Percentiles rank a stretch among this genome's conserved stretches.
These are phyloP conservation scores for Subacronicta megacephala DNA, from an alignment of 2,888 invertebrate species.

Conservation along the genomic window DNA sequence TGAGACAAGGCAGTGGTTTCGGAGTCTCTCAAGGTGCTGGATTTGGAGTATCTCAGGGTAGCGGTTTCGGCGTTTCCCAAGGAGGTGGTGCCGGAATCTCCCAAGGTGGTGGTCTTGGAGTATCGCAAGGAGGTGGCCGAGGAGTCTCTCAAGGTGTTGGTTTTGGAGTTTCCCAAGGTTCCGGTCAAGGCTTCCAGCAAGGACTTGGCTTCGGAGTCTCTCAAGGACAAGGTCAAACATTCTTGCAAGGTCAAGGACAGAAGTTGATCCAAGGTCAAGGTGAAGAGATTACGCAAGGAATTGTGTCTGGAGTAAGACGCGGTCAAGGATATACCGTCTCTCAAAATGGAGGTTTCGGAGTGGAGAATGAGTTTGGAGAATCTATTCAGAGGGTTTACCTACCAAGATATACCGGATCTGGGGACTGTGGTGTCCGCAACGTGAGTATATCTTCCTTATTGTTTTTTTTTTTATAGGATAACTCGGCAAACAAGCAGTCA, in stretches of 20 bases:
- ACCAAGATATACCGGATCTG: slow-evolving; percentile 32
- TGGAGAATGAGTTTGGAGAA: slow-evolving; percentile 37
- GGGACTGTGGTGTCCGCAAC: slow-evolving; percentile 77
- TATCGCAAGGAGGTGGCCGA: slow-evolving; percentile 35
- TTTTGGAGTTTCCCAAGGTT: slow-evolving; percentile 32
- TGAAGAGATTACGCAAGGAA: slow-evolving; percentile 39
- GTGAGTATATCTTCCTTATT: too few species aligned
- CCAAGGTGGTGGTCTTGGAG: slow-evolving; percentile 39
- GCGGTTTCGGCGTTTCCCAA: slow-evolving; percentile 15
- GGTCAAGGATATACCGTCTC: slow-evolving; percentile 24
- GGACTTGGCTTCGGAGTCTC: slow-evolving; percentile 30
- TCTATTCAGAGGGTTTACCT: slow-evolving; percentile 44
- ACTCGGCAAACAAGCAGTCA: too few species aligned
- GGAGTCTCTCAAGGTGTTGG: slow-evolving; percentile 38
- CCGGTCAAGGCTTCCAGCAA: slow-evolving; percentile 21
- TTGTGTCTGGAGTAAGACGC: slow-evolving; percentile 64
- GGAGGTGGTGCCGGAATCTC: slow-evolving; percentile 13
- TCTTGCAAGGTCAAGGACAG: slow-evolving; percentile 52
- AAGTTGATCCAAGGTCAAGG: slow-evolving; percentile 54
- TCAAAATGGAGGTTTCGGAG: slow-evolving; percentile 68
- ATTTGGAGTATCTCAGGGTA: slow-evolving; percentile 37
- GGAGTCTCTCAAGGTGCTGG: slow-evolving; percentile 49
- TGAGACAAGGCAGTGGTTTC: slow-evolving; percentile 25
- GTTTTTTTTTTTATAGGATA: too few species aligned
- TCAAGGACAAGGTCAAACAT: slow-evolving; percentile 26